Conservation (phyloP, 2,888 invertebrate genomes). For the Chaetogeoica ovagalla region DNA sequence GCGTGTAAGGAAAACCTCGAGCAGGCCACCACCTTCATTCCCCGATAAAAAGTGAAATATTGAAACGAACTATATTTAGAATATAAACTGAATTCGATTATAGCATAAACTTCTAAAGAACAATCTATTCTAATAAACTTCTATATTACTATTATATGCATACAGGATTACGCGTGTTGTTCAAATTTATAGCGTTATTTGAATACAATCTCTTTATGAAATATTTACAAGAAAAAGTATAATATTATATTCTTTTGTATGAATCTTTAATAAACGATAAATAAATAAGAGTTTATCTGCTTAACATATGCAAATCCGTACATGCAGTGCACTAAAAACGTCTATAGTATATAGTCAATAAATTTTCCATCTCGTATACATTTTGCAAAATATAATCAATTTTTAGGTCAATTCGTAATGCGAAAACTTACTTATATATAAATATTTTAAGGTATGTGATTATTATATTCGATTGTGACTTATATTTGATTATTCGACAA, state of each 20-base stretch:
- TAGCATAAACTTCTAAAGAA: background rate
- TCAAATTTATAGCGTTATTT: background rate
- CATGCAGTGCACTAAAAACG: background rate
- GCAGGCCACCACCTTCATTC: no score
- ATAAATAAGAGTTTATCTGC: conserved; percentile 1
- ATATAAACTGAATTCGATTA: no score
- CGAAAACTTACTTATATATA: background rate
- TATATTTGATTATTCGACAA: no score
- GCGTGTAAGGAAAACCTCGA: no score
- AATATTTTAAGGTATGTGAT: no score
- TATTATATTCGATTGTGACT: no score
- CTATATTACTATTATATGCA: background rate
- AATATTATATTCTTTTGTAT: background rate
- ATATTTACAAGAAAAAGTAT: conserved; percentile 4
- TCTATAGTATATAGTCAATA: background rate
- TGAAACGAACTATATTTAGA: no score
- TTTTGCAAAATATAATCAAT: background rate
- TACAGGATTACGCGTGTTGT: background rate
- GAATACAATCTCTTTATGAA: background rate
- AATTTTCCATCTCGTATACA: background rate
- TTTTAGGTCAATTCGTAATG: background rate
- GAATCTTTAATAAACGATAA: background rate
- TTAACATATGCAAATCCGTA: background rate
- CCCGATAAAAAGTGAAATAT: no score
- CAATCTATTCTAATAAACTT: background rate